phyloP scores from a whole-genome alignment of 2,113 vertebrate species.

The Perca flavescens region DNA sequence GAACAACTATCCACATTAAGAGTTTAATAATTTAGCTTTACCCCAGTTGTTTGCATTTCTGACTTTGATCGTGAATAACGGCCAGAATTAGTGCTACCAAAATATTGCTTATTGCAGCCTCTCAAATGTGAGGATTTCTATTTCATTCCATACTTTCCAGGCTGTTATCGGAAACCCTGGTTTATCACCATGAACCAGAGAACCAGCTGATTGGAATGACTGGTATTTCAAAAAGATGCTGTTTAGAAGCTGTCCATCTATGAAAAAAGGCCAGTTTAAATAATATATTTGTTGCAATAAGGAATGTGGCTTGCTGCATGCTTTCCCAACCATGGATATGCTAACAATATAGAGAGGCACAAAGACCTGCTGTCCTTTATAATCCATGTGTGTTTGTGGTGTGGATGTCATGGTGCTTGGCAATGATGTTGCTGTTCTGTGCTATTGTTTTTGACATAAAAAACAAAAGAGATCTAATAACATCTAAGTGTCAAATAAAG shows the following conservation, averaged over 20 bases:
- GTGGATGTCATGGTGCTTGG: not conserved
- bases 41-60: not conserved
- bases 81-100: not conserved
- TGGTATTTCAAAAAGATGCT: not conserved
- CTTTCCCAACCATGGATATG: not conserved
- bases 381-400: not conserved
- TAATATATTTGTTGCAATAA: not conserved
- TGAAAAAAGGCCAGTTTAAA: not conserved
- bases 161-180: not conserved
- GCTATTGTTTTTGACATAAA: not conserved
- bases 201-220: not conserved
- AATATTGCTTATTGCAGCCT: not conserved
- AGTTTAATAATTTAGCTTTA: not conserved
- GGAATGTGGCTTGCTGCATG: not conserved
- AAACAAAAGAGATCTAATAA: not conserved
- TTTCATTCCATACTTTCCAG: not conserved
- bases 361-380: not conserved
- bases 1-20: not conserved
- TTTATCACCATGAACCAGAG: not conserved
- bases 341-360: not conserved
- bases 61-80: not conserved
- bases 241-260: not conserved
- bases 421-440: constrained; percentile 27
- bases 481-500: not conserved
- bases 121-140: not conserved